phyloP scores from a whole-genome alignment of 2,113 vertebrate genomes.

The Pyrgilauda ruficollis region DNA sequence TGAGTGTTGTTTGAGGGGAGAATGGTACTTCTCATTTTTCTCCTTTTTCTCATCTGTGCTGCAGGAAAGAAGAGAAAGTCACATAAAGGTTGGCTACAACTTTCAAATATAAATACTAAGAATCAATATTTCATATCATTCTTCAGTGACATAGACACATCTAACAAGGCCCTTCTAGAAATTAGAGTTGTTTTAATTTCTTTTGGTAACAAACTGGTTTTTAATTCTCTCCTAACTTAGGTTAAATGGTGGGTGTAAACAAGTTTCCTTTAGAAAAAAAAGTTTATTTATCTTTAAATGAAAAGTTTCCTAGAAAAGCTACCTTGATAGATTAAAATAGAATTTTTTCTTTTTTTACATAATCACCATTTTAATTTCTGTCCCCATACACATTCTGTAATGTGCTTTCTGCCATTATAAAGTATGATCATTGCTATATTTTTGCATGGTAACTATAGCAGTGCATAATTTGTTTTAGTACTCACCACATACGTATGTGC shows the following conservation, averaged over 20 bases:
- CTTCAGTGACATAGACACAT: neutral
- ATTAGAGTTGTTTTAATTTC: neutral
- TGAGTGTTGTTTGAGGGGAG: neutral
- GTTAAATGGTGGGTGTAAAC: neutral
- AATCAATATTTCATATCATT: neutral
- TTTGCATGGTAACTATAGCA: conserved; percentile 30
- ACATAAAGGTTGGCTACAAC: neutral
- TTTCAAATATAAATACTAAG: neutral
- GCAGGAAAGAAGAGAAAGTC: neutral
- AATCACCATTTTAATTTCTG: neutral
- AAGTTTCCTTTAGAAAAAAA: neutral
- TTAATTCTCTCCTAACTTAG: neutral
- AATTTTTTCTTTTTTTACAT: neutral
- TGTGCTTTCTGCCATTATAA: neutral
- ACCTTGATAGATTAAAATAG: neutral
- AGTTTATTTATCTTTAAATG: neutral
- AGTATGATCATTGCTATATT: neutral
- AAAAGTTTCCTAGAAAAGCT: neutral
- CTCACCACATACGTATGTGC: neutral
- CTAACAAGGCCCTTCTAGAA: neutral
- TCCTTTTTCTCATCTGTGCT: neutral
- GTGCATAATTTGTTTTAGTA: conserved; percentile 35
- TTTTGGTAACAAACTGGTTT: neutral
- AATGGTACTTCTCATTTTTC: neutral
- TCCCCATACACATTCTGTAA: neutral